phyloP scores from a whole-genome alignment of 2,113 vertebrate species.

The Sceloporus tristichus region DNA sequence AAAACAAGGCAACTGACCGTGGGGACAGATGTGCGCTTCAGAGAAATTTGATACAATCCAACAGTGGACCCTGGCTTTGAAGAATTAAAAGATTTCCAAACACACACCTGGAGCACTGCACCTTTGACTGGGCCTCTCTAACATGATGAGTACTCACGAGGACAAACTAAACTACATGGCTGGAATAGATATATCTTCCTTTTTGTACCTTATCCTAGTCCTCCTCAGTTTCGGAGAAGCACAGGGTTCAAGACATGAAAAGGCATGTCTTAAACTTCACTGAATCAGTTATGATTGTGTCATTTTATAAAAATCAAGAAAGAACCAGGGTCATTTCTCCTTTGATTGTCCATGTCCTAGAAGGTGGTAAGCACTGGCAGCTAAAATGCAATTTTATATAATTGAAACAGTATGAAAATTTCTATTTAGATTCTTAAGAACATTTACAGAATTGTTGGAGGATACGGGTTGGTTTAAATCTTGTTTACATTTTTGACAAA shows the following conservation, averaged over 20 bases:
- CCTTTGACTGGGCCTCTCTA: neutral
- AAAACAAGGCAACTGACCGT: constrained; percentile 17
- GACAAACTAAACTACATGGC: neutral
- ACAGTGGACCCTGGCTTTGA: constrained; percentile 21
- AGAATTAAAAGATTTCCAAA: constrained; percentile 15
- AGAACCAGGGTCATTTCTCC: neutral
- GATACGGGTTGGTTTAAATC: neutral
- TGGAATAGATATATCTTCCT: neutral
- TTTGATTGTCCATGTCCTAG: neutral
- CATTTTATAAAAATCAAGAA: neutral
- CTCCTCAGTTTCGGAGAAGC: neutral
- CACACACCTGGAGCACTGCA: neutral
- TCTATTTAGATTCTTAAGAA: neutral
- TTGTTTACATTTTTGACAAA: neutral
- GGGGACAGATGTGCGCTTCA: constrained; percentile 40
- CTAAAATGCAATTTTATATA: neutral
- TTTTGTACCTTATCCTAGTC: neutral
- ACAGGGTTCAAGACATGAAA: neutral
- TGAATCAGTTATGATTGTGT: too few species aligned
- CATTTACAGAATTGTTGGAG: neutral
- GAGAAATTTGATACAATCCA: constrained; percentile 43
- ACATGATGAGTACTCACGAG: neutral
- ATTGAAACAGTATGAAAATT: neutral
- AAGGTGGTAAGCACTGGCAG: neutral
- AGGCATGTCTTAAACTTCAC: neutral